Evolutionary conservation across 2,888 invertebrate species (phyloP), one percentile per base, ranked within the genome.

Genomic region (Linyphia triangularis): DNA sequence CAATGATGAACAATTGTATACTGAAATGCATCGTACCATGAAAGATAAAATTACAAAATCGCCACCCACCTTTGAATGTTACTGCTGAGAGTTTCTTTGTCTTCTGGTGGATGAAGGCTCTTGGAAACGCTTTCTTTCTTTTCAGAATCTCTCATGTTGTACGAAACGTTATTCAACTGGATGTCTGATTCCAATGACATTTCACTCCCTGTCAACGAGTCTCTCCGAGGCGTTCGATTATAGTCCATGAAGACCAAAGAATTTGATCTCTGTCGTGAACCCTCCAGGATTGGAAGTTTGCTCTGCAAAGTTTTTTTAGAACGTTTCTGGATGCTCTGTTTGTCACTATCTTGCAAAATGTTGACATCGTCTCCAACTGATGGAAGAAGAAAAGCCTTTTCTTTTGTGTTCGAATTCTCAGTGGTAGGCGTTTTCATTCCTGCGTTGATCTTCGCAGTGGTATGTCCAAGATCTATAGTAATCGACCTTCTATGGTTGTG

Each of bases 381-480:
- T 9, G 81, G 81, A 3, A 81, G 26, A 4, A 16, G 37, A 13
- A 69, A 37, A n/a, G 22, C 24, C 19, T 19, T 24, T 33, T 57
- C 65, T n/a, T 24, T 51, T 9, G 61, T 13, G 10, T 51, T 19
- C 5, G 30, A 7, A 0, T 24, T 1, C 26, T 51, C 16, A 0
- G 19, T 3, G 10, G 57, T 24, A 22, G 51, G 24, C 6, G 22
- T 40, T 57, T 78, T 88, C 78, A 83, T 83, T 4, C 84, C 79
- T 3, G 89, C 65, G 30, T 89, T 84, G 59, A 89, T 84, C 28
- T 79, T 89, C 0, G 89, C 89, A 19, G 72, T 89, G 7, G 89
- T 89, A 30, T 89, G 84, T 5, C 89, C 89, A 0, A 89, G 67
- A 57, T 89, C 89, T 16, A 89, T 89, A 1, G 79, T 89, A 19